Evolutionary conservation across 2,888 invertebrate species (phyloP).

Genomic region (Julus scanicus): DNA sequence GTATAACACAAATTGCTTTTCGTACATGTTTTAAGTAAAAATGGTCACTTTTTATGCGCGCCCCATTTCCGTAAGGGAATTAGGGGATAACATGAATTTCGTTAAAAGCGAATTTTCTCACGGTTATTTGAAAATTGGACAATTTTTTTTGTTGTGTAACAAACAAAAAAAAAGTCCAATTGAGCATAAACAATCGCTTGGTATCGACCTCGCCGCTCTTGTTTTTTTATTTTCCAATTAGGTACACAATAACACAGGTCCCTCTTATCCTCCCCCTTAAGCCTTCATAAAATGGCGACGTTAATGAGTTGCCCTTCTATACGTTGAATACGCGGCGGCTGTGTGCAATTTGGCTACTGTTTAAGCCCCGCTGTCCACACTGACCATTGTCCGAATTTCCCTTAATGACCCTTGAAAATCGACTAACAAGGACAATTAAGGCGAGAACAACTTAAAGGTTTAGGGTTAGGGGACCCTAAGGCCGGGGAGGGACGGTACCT

Average conservation of each 20-base stretch:
- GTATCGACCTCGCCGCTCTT: constrained; percentile 33
- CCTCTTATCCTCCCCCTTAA: neutral
- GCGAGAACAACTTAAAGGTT: constrained; percentile 8
- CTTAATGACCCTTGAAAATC: constrained; percentile 25
- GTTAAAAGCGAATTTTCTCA: constrained; percentile 1
- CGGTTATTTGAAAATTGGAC: constrained; percentile 7
- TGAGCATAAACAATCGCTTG: neutral
- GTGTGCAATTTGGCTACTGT: constrained; percentile 25
- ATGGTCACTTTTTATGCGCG: neutral
- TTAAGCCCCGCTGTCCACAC: neutral
- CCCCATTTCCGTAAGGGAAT: neutral
- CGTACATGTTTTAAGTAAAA: neutral
- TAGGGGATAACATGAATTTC: neutral
- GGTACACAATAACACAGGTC: neutral
- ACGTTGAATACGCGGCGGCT: neutral
- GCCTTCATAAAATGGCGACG: constrained; percentile 33
- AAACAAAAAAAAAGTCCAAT: neutral
- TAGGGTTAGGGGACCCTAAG: neutral
- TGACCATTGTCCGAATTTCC: constrained; percentile 21
- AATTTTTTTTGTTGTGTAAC: constrained; percentile 9
- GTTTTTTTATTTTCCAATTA: neutral
- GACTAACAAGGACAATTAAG: constrained; percentile 23
- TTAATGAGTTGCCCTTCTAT: neutral
- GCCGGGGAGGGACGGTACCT: neutral
- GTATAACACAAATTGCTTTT: neutral